These are phyloP conservation scores for Girardinus metallicus DNA, from an alignment of 2,797 vertebrate species.

Conservation along the genomic window DNA sequence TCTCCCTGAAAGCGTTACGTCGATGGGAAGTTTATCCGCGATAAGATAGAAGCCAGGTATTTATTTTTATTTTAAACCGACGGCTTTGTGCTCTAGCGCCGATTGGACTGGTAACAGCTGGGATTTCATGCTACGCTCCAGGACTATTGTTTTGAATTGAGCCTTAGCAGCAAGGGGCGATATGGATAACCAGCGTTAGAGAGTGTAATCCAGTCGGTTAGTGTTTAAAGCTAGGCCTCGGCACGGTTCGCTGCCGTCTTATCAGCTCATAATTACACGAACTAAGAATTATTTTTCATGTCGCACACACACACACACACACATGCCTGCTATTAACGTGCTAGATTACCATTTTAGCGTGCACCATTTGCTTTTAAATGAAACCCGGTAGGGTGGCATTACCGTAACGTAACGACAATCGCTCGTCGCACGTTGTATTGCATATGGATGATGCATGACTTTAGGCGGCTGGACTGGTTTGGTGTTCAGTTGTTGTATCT, in stretches of 20 bases:
- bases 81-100: too few relatives aligned
- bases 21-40: slow-evolving; percentile 42
- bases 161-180: slow-evolving; percentile 36
- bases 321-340: background rate
- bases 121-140: slow-evolving; percentile 1
- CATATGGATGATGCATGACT: background rate
- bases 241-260: rapidly evolving
- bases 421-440: background rate
- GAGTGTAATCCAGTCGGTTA: slow-evolving; percentile 10
- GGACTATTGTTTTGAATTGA: slow-evolving; percentile 69
- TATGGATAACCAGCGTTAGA: slow-evolving; percentile 24
- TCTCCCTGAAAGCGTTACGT: slow-evolving; percentile 8
- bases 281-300: background rate
- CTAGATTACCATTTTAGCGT: background rate
- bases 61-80: background rate
- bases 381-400: background rate
- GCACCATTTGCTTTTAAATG: background rate
- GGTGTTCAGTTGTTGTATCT: background rate
- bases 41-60: slow-evolving; percentile 44
- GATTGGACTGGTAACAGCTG: background rate
- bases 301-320: background rate
- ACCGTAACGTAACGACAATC: background rate
- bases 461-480: background rate
- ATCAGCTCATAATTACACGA: background rate
- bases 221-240: slow-evolving; percentile 39